A percentile compares a stretch with the other conserved stretches of the same genome.
These are phyloP conservation scores for Oreocharis arfaki DNA, from an alignment of 2,113 vertebrate species.

Conservation along the genomic window DNA sequence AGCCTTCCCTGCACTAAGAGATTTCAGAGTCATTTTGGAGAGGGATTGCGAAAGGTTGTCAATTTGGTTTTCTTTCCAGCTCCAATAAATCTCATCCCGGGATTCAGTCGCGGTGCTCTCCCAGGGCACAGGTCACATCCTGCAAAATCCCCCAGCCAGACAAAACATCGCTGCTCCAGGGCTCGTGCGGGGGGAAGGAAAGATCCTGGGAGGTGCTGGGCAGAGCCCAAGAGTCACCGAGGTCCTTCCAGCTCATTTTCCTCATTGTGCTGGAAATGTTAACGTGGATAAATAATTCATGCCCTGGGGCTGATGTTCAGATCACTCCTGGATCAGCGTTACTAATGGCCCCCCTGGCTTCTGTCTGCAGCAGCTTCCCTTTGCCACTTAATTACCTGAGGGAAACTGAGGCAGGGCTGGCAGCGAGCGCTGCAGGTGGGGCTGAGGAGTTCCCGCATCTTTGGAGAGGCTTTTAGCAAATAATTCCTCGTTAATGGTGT, in stretches of 20 bases:
- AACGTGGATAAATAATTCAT: not conserved
- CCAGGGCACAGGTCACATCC: not conserved
- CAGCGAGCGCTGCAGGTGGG: not conserved
- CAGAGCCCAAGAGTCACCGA: not conserved
- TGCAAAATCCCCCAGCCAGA: not conserved
- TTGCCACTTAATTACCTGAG: fast-evolving
- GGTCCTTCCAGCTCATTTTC: not conserved
- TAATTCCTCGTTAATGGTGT: not conserved
- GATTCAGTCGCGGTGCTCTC: not conserved
- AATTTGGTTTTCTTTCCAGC: not conserved
- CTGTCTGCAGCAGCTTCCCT: not conserved
- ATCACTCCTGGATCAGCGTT: not conserved
- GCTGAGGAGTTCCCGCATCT: not conserved
- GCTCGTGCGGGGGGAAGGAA: not conserved
- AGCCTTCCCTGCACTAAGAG: not conserved
- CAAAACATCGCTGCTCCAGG: fast-evolving
- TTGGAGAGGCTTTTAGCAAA: not conserved
- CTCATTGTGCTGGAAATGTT: not conserved
- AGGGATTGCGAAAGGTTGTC: not conserved
- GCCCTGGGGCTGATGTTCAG: not conserved
- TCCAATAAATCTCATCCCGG: not conserved
- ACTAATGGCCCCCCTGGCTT: not conserved
- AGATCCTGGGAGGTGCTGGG: not conserved
- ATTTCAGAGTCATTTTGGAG: not conserved
- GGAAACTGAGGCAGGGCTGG: not conserved